Base-by-base conservation (phyloP, 2,113 vertebrate species). In the Anguilla japonica region DNA sequence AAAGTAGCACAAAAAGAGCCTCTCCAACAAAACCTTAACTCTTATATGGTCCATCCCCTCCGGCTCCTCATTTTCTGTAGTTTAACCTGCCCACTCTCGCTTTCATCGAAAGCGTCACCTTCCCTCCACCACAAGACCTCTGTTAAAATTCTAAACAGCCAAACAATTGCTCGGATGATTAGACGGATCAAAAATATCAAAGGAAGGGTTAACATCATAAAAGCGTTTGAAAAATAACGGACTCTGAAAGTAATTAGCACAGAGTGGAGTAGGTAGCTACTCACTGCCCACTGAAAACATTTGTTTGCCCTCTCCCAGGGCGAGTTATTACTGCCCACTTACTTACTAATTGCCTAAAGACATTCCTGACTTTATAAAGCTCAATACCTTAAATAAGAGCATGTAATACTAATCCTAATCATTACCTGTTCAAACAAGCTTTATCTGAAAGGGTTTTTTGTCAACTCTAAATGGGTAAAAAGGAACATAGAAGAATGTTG, bases 251-350 rank as follows among this genome's bases (percentile, higher is more conserved):
- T n/a, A 81, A 81, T 84, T 43, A 81, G 50, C 22, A 29, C 2
- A 81, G 56, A 29, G 29, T 50, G 9, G 50, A 84, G 83, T 57
- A 75, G 83, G 83, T 53, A 60, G 60, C 79, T 53, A 81, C 57
- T 84, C 41, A 41, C 75, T 80, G 82, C 82, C 86, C 82, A 84
- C 82, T 87, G 43, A 83, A 84, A 79, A 80, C 67, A 60, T 87
- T 79, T 79, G 29, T 60, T n/a, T 56, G 18, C 22, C 34, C 56
- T 83, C 40, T 84, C 56, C 41, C 57, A 43, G 83, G 83, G 40
- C 75, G 53, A 84, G 79, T 78, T 81, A 46, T 63, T 60, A 81
- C 75, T 84, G 56, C 75, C 83, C 83, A 88, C 87, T 88, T 56
- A 46, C 18, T 63, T n/a, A 75, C 75, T 83, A 87, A 87, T 75